These are phyloP conservation scores for Peromyscus nudipes DNA, from an alignment of 2,797 vertebrate genomes.

Conservation along the genomic window DNA sequence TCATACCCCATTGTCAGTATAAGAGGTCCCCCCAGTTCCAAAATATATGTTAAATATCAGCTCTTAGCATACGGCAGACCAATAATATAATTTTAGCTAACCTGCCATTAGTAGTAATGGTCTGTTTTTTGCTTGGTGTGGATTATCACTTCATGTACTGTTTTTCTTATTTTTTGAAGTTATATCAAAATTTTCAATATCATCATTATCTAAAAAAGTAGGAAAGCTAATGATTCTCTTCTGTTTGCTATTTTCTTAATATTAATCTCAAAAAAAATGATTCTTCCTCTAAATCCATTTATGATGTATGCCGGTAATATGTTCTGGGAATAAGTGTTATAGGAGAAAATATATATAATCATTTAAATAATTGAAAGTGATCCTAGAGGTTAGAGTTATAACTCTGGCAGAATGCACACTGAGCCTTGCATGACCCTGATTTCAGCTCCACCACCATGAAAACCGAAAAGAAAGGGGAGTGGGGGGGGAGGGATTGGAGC, in stretches of 20 bases:
- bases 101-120: slow-evolving; percentile 24
- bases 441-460: not conserved
- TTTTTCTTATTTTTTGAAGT: slow-evolving; percentile 16
- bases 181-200: slow-evolving; percentile 12
- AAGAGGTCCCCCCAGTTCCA: slow-evolving; percentile 1
- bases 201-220: slow-evolving; percentile 44
- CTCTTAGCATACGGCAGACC: slow-evolving; percentile 10
- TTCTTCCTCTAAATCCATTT: not conserved
- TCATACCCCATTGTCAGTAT: slow-evolving; percentile 29
- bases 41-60: slow-evolving; percentile 58
- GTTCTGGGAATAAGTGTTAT: not conserved
- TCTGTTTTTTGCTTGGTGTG: not conserved
- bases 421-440: not conserved
- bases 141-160: not conserved
- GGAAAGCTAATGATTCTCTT: not conserved
- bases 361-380: not conserved
- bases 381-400: not conserved
- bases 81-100: not conserved
- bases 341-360: not conserved
- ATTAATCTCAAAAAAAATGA: slow-evolving; percentile 36
- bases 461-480: not conserved
- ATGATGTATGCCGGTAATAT: not conserved
- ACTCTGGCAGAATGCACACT: not conserved
- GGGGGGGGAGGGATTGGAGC: not conserved
- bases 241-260: not conserved